Base-by-base conservation (phyloP, 1,140 invertebrate genomes). In the Neelides sp. region DNA sequence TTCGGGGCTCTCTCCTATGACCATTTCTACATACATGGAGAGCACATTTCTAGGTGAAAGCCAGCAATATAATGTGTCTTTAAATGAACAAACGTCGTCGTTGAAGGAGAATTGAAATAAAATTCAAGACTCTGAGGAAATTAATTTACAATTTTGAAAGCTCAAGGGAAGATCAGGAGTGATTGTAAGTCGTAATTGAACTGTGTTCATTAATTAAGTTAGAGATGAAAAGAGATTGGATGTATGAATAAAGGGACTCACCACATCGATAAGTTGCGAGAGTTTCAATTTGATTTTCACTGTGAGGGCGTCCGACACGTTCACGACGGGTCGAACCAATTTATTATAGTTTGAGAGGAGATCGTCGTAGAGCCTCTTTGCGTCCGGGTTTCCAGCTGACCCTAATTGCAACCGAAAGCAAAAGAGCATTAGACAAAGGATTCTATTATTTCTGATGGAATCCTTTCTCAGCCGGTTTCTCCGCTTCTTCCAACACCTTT, bases 251-350 rank as follows among this genome's bases (percentile, higher is more conserved):
- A 52, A 17, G 17, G 37, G 43, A 79, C 85, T 83, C 71, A 92
- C 88, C 71, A 92, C 88, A 72, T 93, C 88, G 64, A 93, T 89
- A 64, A 93, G 81, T 70, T 93, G 89, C 36, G 86, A 90, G 45
- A 93, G 75, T 69, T 92, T 92, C 61, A 93, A 78, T 71, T 92
- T 92, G 71, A 93, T 91, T 68, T 83, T 85, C 68, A 93, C 88
- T 62, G 85, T 84, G 59, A 93, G 78, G 46, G 85, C 85, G 72
- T 92, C 87, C 57, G 83, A 86, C 55, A 88, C 87, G 70, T 92
- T 91, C 67, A 88, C 79, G 41, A 93, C 88, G 30, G 88, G 88
- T 50, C 89, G 77, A 59, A 93, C 87, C 63, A 93, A 75, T 72
- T 93, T 92, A 72, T 93, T 93, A 73, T 93, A 93, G 69, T 92